Evolutionary conservation across 2,113 vertebrate species (phyloP).

Genomic region (Urocitellus parryii): DNA sequence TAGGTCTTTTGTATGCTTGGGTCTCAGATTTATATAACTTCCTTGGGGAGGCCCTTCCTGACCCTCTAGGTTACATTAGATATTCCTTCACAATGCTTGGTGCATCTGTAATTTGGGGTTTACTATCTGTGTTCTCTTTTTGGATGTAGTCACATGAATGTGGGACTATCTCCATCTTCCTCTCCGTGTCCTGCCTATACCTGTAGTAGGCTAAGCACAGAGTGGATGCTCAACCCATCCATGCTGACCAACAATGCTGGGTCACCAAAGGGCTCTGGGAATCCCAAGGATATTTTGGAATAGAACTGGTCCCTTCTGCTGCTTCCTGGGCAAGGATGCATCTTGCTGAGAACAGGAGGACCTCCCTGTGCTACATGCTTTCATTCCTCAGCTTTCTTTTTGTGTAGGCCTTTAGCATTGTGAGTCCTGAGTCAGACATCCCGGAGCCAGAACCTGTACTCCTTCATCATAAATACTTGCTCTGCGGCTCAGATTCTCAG

Average conservation of each 20-base stretch:
- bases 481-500: background rate
- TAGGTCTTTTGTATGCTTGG: background rate
- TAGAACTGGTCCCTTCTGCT: background rate
- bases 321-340: background rate
- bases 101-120: background rate
- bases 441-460: too few species aligned
- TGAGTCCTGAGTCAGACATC: background rate
- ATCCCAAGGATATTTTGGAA: background rate
- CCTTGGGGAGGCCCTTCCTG: background rate
- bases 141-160: background rate
- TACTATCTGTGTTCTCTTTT: background rate
- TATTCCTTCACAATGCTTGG: background rate
- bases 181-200: background rate
- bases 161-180: background rate
- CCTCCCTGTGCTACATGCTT: background rate
- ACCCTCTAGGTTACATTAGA: background rate
- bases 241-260: background rate
- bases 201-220: background rate
- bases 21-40: background rate
- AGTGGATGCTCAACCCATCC: accelerated
- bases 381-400: background rate
- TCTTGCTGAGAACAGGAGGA: background rate
- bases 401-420: background rate
- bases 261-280: background rate
- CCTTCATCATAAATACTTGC: background rate